Percentiles rank a stretch among this genome's conserved stretches.
These are phyloP conservation scores for Colossoma macropomum DNA, from an alignment of 2,113 vertebrate genomes.

Conservation along the genomic window DNA sequence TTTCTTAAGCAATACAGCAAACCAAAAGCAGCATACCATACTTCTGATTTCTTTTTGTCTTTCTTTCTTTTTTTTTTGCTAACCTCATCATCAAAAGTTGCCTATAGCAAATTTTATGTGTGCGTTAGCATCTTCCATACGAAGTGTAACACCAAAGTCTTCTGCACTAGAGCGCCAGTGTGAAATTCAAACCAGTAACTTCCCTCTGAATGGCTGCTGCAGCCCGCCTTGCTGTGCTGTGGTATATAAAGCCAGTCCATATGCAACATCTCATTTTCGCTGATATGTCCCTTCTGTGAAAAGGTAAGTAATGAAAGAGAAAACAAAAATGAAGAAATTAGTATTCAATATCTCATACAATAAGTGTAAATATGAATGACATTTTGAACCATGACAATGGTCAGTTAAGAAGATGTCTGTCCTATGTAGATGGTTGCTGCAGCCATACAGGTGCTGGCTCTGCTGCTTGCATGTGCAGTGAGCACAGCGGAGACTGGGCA, in stretches of 20 bases:
- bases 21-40: no score
- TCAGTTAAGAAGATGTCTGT: slow-evolving; percentile 25
- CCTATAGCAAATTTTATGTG: slow-evolving; percentile 46
- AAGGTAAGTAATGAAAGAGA: slow-evolving; percentile 22
- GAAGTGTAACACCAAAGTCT: slow-evolving; percentile 32
- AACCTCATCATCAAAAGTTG: slow-evolving; percentile 53
- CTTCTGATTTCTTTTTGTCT: not conserved
- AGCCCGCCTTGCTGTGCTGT: not conserved
- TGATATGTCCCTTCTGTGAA: not conserved
- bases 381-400: not conserved
- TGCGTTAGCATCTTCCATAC: slow-evolving; percentile 38
- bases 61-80: slow-evolving; percentile 14
- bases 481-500: slow-evolving; percentile 38
- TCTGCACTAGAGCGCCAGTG: slow-evolving; percentile 27
- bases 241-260: slow-evolving; percentile 30
- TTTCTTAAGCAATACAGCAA: no score
- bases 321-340: not conserved
- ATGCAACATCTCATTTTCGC: not conserved
- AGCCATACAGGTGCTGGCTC: slow-evolving; percentile 43
- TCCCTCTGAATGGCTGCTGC: slow-evolving; percentile 31
- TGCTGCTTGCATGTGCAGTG: slow-evolving; percentile 54
- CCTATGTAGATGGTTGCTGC: slow-evolving; percentile 35
- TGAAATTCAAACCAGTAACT: slow-evolving; percentile 56
- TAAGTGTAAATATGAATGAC: not conserved
- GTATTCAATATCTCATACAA: not conserved